These are phyloP conservation scores for Dendronephthya gigantea DNA, from an alignment of 64 coral and sea anemone genomes.

Conservation along the genomic window DNA sequence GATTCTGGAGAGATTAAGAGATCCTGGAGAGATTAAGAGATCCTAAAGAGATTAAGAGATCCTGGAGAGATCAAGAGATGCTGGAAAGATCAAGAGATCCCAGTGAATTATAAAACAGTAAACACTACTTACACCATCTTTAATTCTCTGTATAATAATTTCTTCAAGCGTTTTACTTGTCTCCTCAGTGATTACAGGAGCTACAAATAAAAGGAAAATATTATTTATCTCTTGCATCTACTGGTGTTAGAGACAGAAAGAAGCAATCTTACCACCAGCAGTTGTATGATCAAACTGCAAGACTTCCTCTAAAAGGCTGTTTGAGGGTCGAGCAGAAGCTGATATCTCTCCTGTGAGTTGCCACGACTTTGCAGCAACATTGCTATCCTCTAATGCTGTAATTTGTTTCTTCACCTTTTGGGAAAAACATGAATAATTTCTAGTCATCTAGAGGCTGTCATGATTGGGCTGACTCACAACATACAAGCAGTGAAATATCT, in stretches of 20 bases:
- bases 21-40: no score
- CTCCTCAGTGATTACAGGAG: not conserved
- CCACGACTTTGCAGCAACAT: not conserved
- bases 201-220: not conserved
- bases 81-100: no score
- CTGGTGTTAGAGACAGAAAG: not conserved
- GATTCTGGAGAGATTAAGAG: no score
- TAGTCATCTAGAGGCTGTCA: not conserved
- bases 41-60: no score
- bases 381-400: not conserved
- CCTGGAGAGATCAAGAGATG: no score
- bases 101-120: no score
- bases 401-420: not conserved
- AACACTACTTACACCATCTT: not conserved
- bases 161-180: not conserved
- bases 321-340: not conserved
- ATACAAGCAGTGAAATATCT: no score
- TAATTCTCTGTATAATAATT: slow-evolving; percentile 10
- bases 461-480: no score
- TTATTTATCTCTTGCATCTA: not conserved
- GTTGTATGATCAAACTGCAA: slow-evolving; percentile 1
- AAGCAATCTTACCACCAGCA: not conserved
- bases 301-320: not conserved
- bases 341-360: not conserved
- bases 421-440: not conserved